These are phyloP conservation scores for Argentina silus DNA, from an alignment of 2,797 vertebrate genomes.

Conservation along the genomic window DNA sequence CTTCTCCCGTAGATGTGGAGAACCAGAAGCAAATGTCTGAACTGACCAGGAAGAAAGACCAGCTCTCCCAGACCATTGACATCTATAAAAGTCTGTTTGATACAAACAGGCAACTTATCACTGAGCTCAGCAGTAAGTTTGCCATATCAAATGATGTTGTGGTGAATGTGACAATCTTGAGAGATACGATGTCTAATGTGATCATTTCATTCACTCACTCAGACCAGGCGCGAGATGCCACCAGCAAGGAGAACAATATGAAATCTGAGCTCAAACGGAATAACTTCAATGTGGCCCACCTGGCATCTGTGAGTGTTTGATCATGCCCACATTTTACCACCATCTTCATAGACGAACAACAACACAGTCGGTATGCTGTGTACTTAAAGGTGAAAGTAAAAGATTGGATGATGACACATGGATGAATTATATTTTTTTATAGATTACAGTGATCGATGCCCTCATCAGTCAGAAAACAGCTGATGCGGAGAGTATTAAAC, in stretches of 20 bases:
- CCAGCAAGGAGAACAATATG: constrained; percentile 67
- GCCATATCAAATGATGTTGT: neutral
- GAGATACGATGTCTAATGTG: neutral
- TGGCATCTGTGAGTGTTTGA: constrained; percentile 67
- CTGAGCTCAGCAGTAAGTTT: constrained; percentile 80
- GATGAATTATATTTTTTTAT: constrained; percentile 53
- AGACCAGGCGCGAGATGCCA: constrained; percentile 74
- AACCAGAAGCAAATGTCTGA: constrained; percentile 81
- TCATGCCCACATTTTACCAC: neutral
- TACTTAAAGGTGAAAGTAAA: neutral
- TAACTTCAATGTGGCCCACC: constrained; percentile 65
- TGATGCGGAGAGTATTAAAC: constrained; percentile 68
- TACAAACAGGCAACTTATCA: constrained; percentile 62
- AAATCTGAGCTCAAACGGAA: constrained; percentile 67
- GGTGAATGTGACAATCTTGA: neutral
- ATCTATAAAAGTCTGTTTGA: constrained; percentile 68
- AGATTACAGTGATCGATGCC: constrained; percentile 75
- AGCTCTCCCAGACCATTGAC: constrained; percentile 71
- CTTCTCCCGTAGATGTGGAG: constrained; percentile 76
- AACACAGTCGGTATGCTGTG: neutral
- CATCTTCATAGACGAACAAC: neutral
- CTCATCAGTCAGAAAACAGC: constrained; percentile 68
- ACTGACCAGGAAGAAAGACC: constrained; percentile 82
- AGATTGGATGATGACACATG: neutral
- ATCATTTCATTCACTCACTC: neutral